Evolutionary conservation across 1,140 invertebrate genomes (phyloP).

Genomic region (Oncopeltus fasciatus): DNA sequence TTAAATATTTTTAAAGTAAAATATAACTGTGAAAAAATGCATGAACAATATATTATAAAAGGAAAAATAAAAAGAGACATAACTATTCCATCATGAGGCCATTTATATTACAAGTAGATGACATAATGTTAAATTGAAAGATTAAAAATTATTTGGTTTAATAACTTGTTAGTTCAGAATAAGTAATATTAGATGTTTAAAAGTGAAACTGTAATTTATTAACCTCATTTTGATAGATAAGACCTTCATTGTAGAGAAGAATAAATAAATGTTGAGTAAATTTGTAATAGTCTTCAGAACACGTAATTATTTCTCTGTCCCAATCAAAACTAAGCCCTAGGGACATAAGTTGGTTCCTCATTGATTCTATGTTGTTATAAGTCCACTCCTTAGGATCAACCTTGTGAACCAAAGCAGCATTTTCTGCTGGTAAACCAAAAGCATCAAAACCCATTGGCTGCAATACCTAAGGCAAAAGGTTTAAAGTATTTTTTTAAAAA

Average conservation of each 20-base stretch:
- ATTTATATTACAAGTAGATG: too few species aligned
- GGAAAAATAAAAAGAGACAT: too few species aligned
- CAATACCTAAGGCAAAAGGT: too few species aligned
- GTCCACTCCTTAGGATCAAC: conserved; percentile 78
- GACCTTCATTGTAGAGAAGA: conserved; percentile 67
- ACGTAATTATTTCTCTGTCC: conserved; percentile 71
- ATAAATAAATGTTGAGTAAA: conserved; percentile 96
- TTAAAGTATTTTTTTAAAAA: conserved; percentile 24
- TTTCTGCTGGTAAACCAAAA: conserved; percentile 97
- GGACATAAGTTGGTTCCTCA: conserved; percentile 73
- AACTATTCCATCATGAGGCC: too few species aligned
- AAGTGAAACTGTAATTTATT: too few species aligned
- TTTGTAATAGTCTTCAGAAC: conserved; percentile 61
- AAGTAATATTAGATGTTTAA: too few species aligned
- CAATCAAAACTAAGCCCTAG: conserved; percentile 88
- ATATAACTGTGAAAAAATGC: too few species aligned
- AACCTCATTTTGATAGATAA: conserved; percentile 81
- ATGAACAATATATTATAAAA: too few species aligned
- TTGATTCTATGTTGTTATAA: conserved; percentile 68
- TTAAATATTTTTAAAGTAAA: too few species aligned
- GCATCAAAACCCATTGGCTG: conserved; percentile 99
- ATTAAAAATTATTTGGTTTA: too few species aligned
- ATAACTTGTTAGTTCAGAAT: too few species aligned
- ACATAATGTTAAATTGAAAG: too few species aligned
- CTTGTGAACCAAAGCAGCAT: conserved; percentile 82